Evolutionary conservation across 2,113 vertebrate genomes (phyloP).

Genomic region (Girardinichthys multiradiatus): DNA sequence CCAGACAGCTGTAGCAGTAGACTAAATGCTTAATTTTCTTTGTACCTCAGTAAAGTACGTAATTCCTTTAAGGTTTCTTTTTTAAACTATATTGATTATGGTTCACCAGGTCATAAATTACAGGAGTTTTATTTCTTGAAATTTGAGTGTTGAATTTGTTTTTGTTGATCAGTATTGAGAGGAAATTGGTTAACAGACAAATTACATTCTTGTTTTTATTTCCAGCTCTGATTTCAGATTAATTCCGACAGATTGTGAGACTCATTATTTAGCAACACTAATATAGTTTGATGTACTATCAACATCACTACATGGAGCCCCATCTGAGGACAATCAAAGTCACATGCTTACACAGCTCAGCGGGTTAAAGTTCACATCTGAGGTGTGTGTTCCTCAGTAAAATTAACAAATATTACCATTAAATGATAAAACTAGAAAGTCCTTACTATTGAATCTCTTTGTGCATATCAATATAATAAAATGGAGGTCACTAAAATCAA

Average conservation of each 20-base stretch:
- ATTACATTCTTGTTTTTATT: neutral
- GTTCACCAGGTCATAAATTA: too few species aligned
- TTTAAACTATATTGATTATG: neutral
- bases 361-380: neutral
- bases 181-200: neutral
- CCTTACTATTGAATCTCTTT: neutral
- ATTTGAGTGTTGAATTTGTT: neutral
- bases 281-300: too few species aligned
- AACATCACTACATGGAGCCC: too few species aligned
- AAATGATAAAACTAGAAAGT: neutral
- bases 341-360: neutral
- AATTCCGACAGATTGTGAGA: too few species aligned
- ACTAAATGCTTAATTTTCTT: neutral
- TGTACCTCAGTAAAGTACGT: neutral
- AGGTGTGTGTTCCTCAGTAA: neutral
- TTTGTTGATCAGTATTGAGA: neutral
- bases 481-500: neutral
- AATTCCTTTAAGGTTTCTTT: neutral
- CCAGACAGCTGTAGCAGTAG: neutral
- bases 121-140: too few species aligned
- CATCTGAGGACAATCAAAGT: neutral
- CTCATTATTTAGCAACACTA: too few species aligned
- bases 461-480: neutral
- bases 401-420: neutral
- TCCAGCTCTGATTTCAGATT: too few species aligned